Evolutionary conservation across 2,888 invertebrate species (phyloP).

Genomic region (Andrena hattorfiana): DNA sequence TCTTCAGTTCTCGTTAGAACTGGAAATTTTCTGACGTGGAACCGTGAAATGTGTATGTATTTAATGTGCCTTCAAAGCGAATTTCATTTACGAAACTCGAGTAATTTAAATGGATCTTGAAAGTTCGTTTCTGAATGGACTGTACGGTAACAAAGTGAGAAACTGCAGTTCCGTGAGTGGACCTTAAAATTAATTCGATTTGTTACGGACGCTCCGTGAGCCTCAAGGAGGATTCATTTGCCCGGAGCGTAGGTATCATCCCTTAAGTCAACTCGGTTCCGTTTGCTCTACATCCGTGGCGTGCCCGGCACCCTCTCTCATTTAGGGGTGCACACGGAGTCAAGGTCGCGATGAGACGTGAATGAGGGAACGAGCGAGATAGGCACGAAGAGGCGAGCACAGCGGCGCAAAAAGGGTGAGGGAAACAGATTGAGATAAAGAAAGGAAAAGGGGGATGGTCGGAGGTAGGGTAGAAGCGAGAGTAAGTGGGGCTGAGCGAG

Average conservation of each 20-base stretch:
- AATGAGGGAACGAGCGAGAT: constrained; percentile 75
- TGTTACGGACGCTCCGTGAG: constrained; percentile 15
- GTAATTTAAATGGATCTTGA: no score
- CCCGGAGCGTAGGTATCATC: constrained; percentile 49
- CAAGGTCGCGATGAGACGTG: constrained; percentile 74
- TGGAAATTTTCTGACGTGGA: no score
- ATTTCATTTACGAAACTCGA: no score
- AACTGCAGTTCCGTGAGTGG: background rate
- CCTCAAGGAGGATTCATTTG: constrained; percentile 47
- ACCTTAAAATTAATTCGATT: constrained; percentile 31
- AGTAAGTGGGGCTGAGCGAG: constrained; percentile 71
- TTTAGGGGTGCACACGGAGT: constrained; percentile 74
- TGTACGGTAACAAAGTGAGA: no score
- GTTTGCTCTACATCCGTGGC: constrained; percentile 73
- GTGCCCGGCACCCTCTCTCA: constrained; percentile 74
- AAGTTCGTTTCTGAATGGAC: background rate
- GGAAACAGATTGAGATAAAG: constrained; percentile 66
- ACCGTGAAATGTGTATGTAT: no score
- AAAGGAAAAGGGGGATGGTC: constrained; percentile 47
- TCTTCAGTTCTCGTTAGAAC: no score
- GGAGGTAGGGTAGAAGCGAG: constrained; percentile 67
- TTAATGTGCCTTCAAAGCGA: no score
- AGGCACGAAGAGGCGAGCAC: constrained; percentile 46
- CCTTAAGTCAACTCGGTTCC: constrained; percentile 51
- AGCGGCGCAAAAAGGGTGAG: constrained; percentile 47